Evolutionary conservation across 2,888 invertebrate species (phyloP).

Genomic region (Hypsopygia costalis): DNA sequence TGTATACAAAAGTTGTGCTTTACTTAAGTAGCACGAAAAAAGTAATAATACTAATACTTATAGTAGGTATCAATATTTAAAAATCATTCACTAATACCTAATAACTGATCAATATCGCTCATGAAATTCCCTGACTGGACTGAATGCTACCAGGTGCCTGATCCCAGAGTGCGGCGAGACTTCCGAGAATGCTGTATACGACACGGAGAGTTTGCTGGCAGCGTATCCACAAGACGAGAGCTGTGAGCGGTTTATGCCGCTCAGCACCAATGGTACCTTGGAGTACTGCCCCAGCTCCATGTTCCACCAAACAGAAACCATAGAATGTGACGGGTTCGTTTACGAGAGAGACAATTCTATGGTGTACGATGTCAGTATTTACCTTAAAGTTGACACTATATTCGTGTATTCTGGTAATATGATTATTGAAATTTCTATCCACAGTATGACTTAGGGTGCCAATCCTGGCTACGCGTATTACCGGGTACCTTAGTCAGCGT

Average conservation of each 20-base stretch:
- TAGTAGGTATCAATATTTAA: too few relatives aligned
- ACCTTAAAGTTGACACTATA: too few relatives aligned
- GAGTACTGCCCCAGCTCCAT: slow-evolving; percentile 24
- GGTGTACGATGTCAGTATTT: slow-evolving; percentile 34
- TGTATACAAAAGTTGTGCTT: too few relatives aligned
- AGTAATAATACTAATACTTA: too few relatives aligned
- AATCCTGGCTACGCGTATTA: slow-evolving; percentile 85
- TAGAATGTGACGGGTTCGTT: slow-evolving; percentile 29
- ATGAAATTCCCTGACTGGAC: too few relatives aligned
- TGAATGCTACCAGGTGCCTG: slow-evolving; percentile 22
- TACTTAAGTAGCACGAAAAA: too few relatives aligned
- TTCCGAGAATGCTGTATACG: slow-evolving; percentile 28
- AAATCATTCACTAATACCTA: too few relatives aligned
- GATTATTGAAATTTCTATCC: too few relatives aligned
- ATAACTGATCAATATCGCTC: too few relatives aligned
- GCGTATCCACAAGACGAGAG: slow-evolving; percentile 35
- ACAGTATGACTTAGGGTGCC: slow-evolving; percentile 83
- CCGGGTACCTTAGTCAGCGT: slow-evolving; percentile 86
- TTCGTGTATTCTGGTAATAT: too few relatives aligned
- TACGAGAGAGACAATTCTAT: slow-evolving; percentile 33
- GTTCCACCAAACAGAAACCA: slow-evolving; percentile 22
- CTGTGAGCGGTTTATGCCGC: slow-evolving; percentile 44
- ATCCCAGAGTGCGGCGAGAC: slow-evolving; percentile 32
- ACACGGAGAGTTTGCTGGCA: slow-evolving; percentile 45
- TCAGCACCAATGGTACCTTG: slow-evolving; percentile 11